phyloP scores from a whole-genome alignment of 2,113 vertebrate species.

The Herpetotheres cachinnans region DNA sequence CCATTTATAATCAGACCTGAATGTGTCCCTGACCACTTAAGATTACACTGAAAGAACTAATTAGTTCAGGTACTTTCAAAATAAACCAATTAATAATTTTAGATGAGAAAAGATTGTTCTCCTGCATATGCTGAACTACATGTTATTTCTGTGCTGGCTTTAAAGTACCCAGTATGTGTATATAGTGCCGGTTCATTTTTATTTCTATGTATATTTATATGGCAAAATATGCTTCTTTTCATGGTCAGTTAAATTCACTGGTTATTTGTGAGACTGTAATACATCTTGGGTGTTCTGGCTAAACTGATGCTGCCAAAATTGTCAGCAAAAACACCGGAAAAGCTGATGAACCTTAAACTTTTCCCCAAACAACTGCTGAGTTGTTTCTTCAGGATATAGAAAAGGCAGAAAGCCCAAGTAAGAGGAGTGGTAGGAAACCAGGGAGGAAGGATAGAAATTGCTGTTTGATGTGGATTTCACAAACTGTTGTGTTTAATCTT shows the following conservation, averaged over 20 bases:
- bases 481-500: background rate
- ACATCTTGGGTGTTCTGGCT: slow-evolving; percentile 58
- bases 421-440: background rate
- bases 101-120: background rate
- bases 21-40: background rate
- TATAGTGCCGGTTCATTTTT: background rate
- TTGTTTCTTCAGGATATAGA: background rate
- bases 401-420: background rate
- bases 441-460: background rate
- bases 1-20: background rate
- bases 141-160: background rate
- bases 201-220: background rate
- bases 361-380: background rate
- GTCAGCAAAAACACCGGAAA: slow-evolving; percentile 49
- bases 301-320: slow-evolving; percentile 19
- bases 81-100: background rate
- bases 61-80: background rate
- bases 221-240: background rate
- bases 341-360: slow-evolving; percentile 46
- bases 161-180: background rate
- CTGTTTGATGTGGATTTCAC: background rate
- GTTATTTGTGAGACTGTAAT: background rate
- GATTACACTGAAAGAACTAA: background rate
- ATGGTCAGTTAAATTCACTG: background rate
- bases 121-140: background rate